Percentiles rank a stretch among this genome's conserved stretches.
These are phyloP conservation scores for Ptilonorhynchus violaceus DNA, from an alignment of 2,113 vertebrate species.

Conservation along the genomic window DNA sequence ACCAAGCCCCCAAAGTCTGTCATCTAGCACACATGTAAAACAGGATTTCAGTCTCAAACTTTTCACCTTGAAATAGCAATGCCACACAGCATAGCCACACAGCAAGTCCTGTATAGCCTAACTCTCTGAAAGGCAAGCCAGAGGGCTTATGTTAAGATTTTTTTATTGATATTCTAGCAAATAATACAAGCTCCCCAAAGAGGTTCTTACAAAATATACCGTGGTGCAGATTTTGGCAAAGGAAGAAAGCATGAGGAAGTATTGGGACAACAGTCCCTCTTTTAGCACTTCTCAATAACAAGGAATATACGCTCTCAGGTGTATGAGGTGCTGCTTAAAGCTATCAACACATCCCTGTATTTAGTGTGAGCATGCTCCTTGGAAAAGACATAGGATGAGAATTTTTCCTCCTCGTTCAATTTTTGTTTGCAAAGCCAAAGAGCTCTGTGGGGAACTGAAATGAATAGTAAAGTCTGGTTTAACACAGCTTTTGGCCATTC, in stretches of 20 bases:
- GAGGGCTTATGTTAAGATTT: neutral
- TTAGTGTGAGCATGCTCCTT: neutral
- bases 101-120: neutral
- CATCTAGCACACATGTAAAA: neutral
- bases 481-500: neutral
- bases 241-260: neutral
- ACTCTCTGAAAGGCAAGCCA: neutral
- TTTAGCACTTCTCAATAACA: neutral
- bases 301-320: neutral
- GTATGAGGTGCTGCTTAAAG: neutral
- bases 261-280: fast-evolving
- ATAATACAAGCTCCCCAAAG: neutral
- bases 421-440: neutral
- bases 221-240: neutral
- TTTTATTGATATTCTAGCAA: neutral
- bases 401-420: neutral
- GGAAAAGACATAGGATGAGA: neutral
- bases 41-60: neutral
- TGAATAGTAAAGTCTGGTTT: neutral
- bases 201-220: neutral
- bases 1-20: neutral
- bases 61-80: neutral
- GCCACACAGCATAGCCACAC: neutral
- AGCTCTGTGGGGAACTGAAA: neutral
- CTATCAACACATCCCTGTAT: neutral